phyloP scores from a whole-genome alignment of 35 echinoderm and acorn worm genomes.

The Chiridota heheva region DNA sequence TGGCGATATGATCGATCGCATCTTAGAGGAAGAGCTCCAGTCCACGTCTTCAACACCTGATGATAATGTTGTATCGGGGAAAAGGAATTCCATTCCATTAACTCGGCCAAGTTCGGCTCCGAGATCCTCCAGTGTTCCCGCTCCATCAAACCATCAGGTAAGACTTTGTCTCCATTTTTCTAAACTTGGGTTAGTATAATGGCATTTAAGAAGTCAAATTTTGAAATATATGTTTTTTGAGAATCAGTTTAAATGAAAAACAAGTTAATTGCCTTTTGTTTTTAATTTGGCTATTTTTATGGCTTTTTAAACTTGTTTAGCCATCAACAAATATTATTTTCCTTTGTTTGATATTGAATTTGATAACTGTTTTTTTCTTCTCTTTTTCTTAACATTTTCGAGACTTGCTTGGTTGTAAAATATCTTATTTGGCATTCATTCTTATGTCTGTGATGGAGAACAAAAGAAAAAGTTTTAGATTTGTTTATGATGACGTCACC shows the following conservation, averaged over 20 bases:
- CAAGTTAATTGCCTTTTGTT: background rate
- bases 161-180: background rate
- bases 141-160: constrained; percentile 52
- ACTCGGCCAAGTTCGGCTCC: constrained; percentile 73
- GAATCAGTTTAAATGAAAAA: background rate
- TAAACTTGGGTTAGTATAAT: background rate
- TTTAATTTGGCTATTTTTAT: background rate
- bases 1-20: constrained; percentile 88
- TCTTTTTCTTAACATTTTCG: too few species aligned
- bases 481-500: too few species aligned
- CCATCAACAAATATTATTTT: background rate
- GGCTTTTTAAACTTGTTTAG: background rate
- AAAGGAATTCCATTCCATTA: constrained; percentile 80
- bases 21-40: constrained; percentile 68
- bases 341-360: too few species aligned
- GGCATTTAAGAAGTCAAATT: background rate
- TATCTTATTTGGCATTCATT: too few species aligned
- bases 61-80: constrained; percentile 52
- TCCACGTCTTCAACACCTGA: constrained; percentile 56
- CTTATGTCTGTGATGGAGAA: too few species aligned
- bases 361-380: too few species aligned
- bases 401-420: too few species aligned
- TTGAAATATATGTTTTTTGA: background rate
- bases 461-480: too few species aligned
- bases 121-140: constrained; percentile 74